Evolutionary conservation across 2,888 invertebrate species (phyloP).

Genomic region (Nineta flava): DNA sequence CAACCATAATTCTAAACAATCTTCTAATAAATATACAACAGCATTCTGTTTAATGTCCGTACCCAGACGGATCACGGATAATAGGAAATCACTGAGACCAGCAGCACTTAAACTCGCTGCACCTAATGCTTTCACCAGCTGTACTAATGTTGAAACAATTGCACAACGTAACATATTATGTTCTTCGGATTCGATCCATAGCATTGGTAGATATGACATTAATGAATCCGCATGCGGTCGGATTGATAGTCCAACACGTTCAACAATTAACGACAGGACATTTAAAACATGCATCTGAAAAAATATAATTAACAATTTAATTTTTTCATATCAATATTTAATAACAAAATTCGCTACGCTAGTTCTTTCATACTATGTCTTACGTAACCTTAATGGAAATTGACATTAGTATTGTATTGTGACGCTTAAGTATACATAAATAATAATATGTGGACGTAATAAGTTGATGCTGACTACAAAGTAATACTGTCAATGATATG

Average conservation of each 20-base stretch:
- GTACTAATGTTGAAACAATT: conserved; percentile 72
- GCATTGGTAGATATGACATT: conserved; percentile 65
- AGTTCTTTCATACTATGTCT: too few relatives aligned
- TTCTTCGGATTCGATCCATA: conserved; percentile 78
- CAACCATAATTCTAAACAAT: conserved; percentile 82
- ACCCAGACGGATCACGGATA: conserved; percentile 52
- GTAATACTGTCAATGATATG: too few relatives aligned
- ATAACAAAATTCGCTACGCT: too few relatives aligned
- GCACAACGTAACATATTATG: conserved; percentile 86
- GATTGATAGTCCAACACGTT: conserved; percentile 63
- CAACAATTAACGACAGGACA: conserved; percentile 78
- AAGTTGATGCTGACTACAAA: too few relatives aligned
- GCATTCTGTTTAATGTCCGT: conserved; percentile 64
- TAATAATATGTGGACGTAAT: too few relatives aligned
- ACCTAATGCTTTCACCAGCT: conserved; percentile 61
- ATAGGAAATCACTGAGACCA: conserved; percentile 43
- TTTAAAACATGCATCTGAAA: conserved; percentile 75
- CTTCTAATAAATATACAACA: conserved; percentile 82
- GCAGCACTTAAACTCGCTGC: conserved; percentile 30
- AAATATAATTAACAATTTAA: too few relatives aligned
- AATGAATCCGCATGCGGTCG: conserved; percentile 53
- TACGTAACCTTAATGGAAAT: too few relatives aligned
- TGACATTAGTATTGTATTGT: too few relatives aligned
- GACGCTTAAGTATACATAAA: too few relatives aligned
- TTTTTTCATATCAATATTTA: too few relatives aligned